Conservation (phyloP, 2,888 invertebrate species). For the Oscheius sp. region DNA sequence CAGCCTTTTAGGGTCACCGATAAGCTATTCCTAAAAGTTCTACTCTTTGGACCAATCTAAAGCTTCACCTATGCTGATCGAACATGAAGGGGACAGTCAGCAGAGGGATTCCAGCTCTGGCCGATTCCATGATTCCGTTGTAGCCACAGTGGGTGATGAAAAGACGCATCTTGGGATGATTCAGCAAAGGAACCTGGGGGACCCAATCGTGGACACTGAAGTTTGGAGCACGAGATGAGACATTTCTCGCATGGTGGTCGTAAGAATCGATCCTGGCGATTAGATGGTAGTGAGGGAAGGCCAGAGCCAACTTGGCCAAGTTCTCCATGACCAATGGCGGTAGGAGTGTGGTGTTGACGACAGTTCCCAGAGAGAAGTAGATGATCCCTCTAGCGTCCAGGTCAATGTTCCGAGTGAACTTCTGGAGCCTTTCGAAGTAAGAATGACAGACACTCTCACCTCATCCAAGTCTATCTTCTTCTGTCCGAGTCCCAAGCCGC, state of each 20-base stretch:
- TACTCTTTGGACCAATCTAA: not conserved
- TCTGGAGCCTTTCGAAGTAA: no score
- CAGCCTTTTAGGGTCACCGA: constrained; percentile 60
- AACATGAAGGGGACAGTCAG: constrained; percentile 55
- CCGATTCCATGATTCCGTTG: constrained; percentile 67
- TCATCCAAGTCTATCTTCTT: constrained; percentile 27
- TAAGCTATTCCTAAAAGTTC: constrained; percentile 49
- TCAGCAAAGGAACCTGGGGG: constrained; percentile 52
- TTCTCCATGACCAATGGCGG: constrained; percentile 51
- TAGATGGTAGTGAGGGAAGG: constrained; percentile 57
- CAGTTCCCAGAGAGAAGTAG: constrained; percentile 59
- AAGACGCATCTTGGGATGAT: constrained; percentile 55
- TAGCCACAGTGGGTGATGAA: constrained; percentile 69
- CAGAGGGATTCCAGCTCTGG: constrained; percentile 58
- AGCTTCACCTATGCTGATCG: constrained; percentile 48
- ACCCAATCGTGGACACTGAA: constrained; percentile 54
- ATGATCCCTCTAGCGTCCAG: constrained; percentile 44
- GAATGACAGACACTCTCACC: not conserved
- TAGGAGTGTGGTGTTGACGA: constrained; percentile 52
- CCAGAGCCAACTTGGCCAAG: constrained; percentile 42
- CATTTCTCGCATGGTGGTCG: constrained; percentile 17
- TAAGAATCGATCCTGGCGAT: constrained; percentile 57
- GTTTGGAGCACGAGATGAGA: constrained; percentile 40
- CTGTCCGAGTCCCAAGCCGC: constrained; percentile 48
- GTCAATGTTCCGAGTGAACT: constrained; percentile 10